These are phyloP conservation scores for Steatornis caripensis DNA, from an alignment of 2,113 vertebrate species.

Conservation along the genomic window DNA sequence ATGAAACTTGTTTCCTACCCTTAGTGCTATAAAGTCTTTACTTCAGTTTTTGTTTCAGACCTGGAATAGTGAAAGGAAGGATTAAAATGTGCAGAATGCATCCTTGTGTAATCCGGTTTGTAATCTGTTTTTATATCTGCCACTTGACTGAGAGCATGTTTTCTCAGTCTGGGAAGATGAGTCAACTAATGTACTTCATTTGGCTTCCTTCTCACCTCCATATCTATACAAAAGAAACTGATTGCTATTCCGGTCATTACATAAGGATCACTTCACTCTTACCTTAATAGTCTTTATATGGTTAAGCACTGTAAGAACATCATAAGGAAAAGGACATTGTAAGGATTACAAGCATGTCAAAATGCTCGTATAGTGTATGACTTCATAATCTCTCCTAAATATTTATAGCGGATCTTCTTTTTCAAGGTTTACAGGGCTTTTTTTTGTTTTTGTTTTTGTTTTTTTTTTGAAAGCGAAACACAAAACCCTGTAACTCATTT, in stretches of 20 bases:
- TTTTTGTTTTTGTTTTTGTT: neutral
- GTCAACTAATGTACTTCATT: neutral
- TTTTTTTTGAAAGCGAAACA: neutral
- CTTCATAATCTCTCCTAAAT: neutral
- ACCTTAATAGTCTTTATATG: neutral
- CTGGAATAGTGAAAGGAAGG: neutral
- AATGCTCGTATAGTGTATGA: neutral
- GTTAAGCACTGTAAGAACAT: neutral
- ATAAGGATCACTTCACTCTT: neutral
- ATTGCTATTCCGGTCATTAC: neutral
- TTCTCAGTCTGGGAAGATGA: neutral
- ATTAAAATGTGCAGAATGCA: neutral
- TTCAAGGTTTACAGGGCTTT: neutral
- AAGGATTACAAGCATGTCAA: neutral
- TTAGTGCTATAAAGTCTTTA: neutral
- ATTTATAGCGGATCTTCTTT: neutral
- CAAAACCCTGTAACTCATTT: neutral
- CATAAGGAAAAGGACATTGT: neutral
- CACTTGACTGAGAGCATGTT: neutral
- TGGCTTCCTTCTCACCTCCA: neutral
- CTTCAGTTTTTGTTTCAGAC: neutral
- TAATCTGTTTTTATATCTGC: neutral
- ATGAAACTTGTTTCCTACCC: neutral
- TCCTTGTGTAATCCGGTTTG: neutral
- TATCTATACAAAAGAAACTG: neutral